Evolutionary conservation across 1,140 invertebrate genomes (phyloP).

Genomic region (Lepidurus apus): DNA sequence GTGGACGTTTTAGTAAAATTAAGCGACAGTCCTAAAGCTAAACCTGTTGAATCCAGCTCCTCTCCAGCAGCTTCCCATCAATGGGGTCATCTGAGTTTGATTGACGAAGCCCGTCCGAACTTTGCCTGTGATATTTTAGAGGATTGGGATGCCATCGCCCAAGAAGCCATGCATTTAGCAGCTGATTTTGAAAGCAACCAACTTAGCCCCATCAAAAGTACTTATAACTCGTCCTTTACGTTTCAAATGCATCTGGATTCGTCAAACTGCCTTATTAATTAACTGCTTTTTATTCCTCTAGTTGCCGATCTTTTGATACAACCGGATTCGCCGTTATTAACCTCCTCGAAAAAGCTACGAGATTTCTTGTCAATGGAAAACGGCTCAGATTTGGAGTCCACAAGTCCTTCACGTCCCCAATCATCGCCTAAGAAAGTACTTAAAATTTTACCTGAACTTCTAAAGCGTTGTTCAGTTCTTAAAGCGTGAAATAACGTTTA

Average conservation of each 20-base stretch:
- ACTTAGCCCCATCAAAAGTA: constrained; percentile 3
- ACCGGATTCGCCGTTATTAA: background rate
- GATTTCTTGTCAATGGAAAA: background rate
- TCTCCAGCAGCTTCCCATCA: background rate
- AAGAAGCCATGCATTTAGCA: constrained; percentile 2
- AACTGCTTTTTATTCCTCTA: background rate
- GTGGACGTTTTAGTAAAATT: background rate
- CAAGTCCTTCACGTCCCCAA: background rate
- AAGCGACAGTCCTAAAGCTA: background rate
- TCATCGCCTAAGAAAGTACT: background rate
- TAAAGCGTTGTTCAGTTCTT: too few relatives aligned
- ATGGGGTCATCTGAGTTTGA: background rate
- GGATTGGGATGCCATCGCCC: background rate
- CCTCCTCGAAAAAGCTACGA: background rate
- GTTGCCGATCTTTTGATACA: background rate
- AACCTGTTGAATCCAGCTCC: background rate
- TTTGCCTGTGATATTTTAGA: constrained; percentile 1
- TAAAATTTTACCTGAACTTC: background rate
- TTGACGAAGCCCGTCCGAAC: background rate
- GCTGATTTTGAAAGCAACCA: background rate
- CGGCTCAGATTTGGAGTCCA: background rate
- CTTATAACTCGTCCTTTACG: background rate
- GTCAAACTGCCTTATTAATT: background rate
- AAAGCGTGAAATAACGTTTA: too few relatives aligned
- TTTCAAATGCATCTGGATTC: too few relatives aligned